Evolutionary conservation across 2,113 vertebrate genomes (phyloP), one percentile per base, ranked within the genome.

Genomic region (Cynoglossus semilaevis): DNA sequence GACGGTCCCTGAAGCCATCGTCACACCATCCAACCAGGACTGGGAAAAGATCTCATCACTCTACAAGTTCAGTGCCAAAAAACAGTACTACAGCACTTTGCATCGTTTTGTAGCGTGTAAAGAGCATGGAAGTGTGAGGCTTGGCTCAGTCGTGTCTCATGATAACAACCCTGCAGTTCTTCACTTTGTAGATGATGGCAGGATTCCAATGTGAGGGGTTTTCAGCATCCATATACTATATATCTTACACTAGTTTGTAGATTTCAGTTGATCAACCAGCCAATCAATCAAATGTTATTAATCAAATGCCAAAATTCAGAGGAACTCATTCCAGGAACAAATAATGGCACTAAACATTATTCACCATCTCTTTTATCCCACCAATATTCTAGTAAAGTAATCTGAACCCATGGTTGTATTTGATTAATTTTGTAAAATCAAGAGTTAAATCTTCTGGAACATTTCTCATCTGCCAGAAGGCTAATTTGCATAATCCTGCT

Each of bases 1-100:
- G 19, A 62, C n/a, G 0, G 4, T n/a, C 0, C 82, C 76, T 5
- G 14, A 17, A 15, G 1, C 47, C 0, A 51, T 74, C 59, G 15
- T 16, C 0, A 91, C 82, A 0, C 92, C 91, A 1, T 87, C 73
- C 11, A 70, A n/a, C 0, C 12, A 72, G 29, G 89, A 80, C 34
- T 94, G 93, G 93, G 0, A 48, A 64, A 76, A 88, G 15, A 80
- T 94, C 70, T 95, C 92, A 0, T 35, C 42, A 0, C 50, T 90
- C 0, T 90, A 90, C 37, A 80, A 51, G 12, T 93, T 90, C 17
- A 68, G 34, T 51, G 19, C 34, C 0, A 58, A 67, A 9, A 15
- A 80, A 0, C 72, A 77, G 2, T 86, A 83, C 81, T 94, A 94
- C 43, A 92, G 93, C 70, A 77, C 47, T 6, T 22, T 95, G 66